phyloP scores from a whole-genome alignment of 2,797 vertebrate genomes.

The Cynopterus sphinx region DNA sequence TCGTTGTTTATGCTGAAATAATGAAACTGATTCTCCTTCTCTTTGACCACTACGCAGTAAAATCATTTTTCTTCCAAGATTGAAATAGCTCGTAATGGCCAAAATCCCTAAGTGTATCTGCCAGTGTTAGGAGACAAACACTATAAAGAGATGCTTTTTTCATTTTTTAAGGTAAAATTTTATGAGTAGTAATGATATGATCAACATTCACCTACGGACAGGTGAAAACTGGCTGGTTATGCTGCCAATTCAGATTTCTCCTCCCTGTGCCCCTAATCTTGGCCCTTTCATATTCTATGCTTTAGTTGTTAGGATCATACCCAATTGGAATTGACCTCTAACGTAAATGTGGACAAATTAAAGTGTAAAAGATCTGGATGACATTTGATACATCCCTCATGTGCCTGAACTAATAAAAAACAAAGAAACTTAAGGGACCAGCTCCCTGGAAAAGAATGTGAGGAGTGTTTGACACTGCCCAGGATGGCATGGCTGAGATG shows the following conservation, averaged over 20 bases:
- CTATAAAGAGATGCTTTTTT: neutral
- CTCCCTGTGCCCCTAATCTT: neutral
- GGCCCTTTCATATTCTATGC: neutral
- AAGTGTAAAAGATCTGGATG: conserved; percentile 63
- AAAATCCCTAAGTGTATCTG: neutral
- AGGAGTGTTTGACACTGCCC: conserved; percentile 33
- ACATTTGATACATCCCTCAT: conserved; percentile 44
- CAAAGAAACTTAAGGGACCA: conserved; percentile 38
- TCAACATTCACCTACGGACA: neutral
- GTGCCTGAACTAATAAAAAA: conserved; percentile 52
- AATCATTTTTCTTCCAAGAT: neutral
- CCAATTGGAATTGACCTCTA: conserved; percentile 17
- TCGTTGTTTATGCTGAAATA: conserved; percentile 19
- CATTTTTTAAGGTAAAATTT: neutral
- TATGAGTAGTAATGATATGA: neutral
- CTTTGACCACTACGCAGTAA: neutral
- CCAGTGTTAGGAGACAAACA: neutral
- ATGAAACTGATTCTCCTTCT: neutral
- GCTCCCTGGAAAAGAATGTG: neutral
- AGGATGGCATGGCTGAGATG: conserved; percentile 29
- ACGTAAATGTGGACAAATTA: conserved; percentile 64
- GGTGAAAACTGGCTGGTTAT: neutral
- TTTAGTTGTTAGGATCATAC: neutral
- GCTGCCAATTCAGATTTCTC: neutral
- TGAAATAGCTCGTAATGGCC: neutral